A percentile compares a stretch with the other conserved stretches of the same genome.
Evolutionary conservation across 1,140 invertebrate genomes (phyloP).

Genomic region (Lasioglossum baleicum): DNA sequence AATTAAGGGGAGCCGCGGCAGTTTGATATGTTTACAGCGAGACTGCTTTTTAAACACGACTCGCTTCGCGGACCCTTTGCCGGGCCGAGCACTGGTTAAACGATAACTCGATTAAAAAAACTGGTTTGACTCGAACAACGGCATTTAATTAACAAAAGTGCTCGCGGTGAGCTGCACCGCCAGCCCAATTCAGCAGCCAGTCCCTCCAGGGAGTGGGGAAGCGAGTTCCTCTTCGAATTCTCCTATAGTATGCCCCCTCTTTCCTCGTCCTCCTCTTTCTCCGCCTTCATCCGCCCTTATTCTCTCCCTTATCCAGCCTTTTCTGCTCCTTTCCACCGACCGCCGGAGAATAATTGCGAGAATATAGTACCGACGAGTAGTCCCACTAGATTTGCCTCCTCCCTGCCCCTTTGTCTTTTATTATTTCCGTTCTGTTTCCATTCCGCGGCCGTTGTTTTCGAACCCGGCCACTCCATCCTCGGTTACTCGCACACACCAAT

Average conservation of each 20-base stretch:
- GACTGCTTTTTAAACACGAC: slow-evolving; percentile 67
- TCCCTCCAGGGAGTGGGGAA: slow-evolving; percentile 5
- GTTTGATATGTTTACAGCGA: slow-evolving; percentile 72
- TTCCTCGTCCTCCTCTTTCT: neutral
- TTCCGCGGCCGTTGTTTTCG: neutral
- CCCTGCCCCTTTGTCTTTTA: slow-evolving; percentile 26
- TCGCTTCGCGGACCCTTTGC: slow-evolving; percentile 67
- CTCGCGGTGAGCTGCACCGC: slow-evolving; percentile 69
- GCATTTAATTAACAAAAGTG: slow-evolving; percentile 78
- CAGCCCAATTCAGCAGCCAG: slow-evolving; percentile 12
- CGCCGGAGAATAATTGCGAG: slow-evolving; percentile 58
- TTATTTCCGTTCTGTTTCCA: slow-evolving; percentile 47
- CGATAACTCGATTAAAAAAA: slow-evolving; percentile 78
- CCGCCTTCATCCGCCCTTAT: neutral
- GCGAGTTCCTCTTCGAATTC: slow-evolving; percentile 47
- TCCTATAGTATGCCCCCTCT: neutral
- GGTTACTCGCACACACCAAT: neutral
- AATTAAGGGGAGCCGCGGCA: slow-evolving; percentile 68
- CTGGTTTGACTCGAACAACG: slow-evolving; percentile 74
- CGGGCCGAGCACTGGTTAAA: slow-evolving; percentile 69
- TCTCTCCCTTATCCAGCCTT: slow-evolving; percentile 3
- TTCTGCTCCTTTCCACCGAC: slow-evolving; percentile 41
- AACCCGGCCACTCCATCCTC: neutral
- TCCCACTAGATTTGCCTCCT: slow-evolving; percentile 38
- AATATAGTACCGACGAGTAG: slow-evolving; percentile 49